Percentiles rank a stretch among this genome's conserved stretches.
Conservation (phyloP, 2,797 vertebrate species). For the Rhinophrynus dorsalis region DNA sequence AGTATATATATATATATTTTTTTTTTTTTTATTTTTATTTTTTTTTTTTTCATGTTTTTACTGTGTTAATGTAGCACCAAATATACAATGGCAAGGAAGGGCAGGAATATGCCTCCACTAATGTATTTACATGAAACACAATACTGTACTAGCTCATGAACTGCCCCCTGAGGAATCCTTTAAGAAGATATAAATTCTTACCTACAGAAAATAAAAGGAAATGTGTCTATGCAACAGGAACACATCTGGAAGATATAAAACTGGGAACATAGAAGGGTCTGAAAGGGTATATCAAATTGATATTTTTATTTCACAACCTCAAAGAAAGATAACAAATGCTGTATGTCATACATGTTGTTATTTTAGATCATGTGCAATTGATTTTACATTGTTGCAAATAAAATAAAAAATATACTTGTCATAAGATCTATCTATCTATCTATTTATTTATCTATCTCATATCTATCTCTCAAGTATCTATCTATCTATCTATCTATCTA, state of each 20-base stretch:
- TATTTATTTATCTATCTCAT: no score
- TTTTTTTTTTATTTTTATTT: background rate
- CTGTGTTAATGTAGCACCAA: no score
- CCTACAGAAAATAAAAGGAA: background rate
- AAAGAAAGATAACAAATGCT: no score
- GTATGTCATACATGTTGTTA: no score
- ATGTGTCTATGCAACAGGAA: background rate
- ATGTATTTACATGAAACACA: background rate
- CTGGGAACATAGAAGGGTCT: background rate
- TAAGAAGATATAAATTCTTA: background rate
- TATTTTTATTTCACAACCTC: no score
- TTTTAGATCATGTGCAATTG: no score
- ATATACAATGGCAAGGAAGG: background rate
- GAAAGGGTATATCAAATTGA: background rate
- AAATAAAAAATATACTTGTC: no score
- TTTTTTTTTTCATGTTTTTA: no score
- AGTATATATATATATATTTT: background rate
- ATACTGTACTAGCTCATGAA: background rate
- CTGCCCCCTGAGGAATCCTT: background rate
- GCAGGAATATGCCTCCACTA: background rate
- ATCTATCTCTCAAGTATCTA: no score
- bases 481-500: no score
- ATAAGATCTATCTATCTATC: no score
- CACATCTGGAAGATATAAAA: conserved; percentile 7
- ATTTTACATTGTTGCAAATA: no score